A percentile compares a stretch with the other conserved stretches of the same genome.
Evolutionary conservation across 2,888 invertebrate genomes (phyloP).

Genomic region (Acleris laterana): DNA sequence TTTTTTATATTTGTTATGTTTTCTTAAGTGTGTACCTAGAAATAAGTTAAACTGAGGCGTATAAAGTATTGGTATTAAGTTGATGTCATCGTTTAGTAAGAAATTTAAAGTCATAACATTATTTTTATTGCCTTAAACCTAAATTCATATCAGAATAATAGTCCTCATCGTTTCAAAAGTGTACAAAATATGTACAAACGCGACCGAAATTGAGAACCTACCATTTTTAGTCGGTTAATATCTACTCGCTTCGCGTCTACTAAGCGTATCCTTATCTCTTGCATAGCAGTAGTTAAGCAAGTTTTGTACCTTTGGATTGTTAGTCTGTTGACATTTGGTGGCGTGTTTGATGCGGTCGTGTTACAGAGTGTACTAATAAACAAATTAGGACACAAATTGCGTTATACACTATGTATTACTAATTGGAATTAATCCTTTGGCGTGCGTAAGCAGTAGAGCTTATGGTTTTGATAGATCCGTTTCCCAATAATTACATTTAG

Average conservation of each 20-base stretch:
- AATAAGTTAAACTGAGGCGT: too few relatives aligned
- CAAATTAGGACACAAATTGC: conserved; percentile 13
- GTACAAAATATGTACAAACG: too few relatives aligned
- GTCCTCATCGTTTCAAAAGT: too few relatives aligned
- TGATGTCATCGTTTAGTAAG: too few relatives aligned
- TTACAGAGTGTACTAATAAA: conserved; percentile 19
- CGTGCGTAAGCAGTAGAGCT: not conserved
- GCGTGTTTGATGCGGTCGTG: conserved; percentile 34
- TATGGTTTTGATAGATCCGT: not conserved
- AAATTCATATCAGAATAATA: too few relatives aligned
- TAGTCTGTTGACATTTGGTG: conserved; percentile 33
- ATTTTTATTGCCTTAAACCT: too few relatives aligned
- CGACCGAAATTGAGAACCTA: not conserved
- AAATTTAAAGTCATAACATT: too few relatives aligned
- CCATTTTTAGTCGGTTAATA: not conserved
- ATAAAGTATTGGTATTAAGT: too few relatives aligned
- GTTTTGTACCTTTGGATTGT: conserved; percentile 33
- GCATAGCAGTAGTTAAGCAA: conserved; percentile 31
- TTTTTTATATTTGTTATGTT: too few relatives aligned
- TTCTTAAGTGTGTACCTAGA: too few relatives aligned
- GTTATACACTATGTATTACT: conserved; percentile 16
- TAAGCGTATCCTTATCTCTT: conserved; percentile 14
- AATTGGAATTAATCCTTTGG: conserved; percentile 11
- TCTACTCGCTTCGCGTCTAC: not conserved
- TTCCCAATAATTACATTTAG: too few relatives aligned